Conservation (phyloP, 2,888 invertebrate species). For the Dasypolia templi region DNA sequence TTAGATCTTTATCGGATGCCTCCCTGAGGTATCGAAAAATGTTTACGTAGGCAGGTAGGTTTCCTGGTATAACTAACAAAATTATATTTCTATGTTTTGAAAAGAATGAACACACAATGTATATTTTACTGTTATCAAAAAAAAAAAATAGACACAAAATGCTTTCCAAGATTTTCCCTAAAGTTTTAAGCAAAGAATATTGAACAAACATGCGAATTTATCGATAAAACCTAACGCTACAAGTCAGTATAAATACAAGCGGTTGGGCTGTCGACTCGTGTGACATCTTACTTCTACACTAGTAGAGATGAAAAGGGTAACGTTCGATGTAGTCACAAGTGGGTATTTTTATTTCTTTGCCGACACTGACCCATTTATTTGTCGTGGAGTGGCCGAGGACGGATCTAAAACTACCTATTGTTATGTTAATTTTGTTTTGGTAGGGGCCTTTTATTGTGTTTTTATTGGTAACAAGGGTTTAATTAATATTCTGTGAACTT, state of each 20-base stretch:
- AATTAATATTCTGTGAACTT: slow-evolving; percentile 19
- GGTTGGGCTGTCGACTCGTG: slow-evolving; percentile 55
- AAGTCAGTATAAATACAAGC: slow-evolving; percentile 39
- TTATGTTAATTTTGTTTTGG: slow-evolving; percentile 51
- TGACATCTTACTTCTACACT: slow-evolving; percentile 70
- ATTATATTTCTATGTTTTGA: not conserved
- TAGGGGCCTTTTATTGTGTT: slow-evolving; percentile 41
- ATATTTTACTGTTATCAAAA: not conserved
- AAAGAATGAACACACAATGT: not conserved
- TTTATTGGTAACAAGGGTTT: slow-evolving; percentile 24
- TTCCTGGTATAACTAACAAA: not conserved
- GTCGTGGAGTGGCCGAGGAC: slow-evolving; percentile 51
- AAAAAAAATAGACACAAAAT: not conserved
- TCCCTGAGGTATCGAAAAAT: slow-evolving; percentile 22
- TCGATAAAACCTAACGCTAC: slow-evolving; percentile 44
- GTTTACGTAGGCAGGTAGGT: not conserved
- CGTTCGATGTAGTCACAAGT: slow-evolving; percentile 66
- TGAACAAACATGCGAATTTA: slow-evolving; percentile 30
- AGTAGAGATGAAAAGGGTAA: slow-evolving; percentile 71
- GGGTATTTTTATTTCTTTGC: slow-evolving; percentile 71
- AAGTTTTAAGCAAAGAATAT: not conserved
- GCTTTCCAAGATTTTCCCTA: not conserved
- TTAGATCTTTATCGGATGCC: slow-evolving; percentile 34
- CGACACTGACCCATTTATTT: slow-evolving; percentile 74
- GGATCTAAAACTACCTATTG: slow-evolving; percentile 58